Conservation (phyloP, 2,113 vertebrate species). For the Cariama cristata region DNA sequence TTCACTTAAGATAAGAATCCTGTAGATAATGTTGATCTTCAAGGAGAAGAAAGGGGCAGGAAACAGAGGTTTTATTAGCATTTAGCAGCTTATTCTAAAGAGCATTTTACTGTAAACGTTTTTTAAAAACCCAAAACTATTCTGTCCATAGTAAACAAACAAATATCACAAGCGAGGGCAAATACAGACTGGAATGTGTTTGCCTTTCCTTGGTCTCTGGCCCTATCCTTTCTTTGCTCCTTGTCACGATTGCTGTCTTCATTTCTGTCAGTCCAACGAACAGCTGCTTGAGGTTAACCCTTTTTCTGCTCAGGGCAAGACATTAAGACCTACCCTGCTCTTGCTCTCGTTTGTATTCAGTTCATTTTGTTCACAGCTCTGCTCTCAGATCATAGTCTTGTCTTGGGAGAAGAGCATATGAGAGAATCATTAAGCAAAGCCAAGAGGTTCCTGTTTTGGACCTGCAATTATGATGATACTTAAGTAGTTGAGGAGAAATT, state of each 20-base stretch:
- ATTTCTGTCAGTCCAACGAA: neutral
- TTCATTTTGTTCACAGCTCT: neutral
- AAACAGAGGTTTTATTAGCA: slow-evolving; percentile 37
- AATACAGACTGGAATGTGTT: neutral
- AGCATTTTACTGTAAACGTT: slow-evolving; percentile 55
- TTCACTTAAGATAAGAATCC: slow-evolving; percentile 62
- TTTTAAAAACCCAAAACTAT: neutral
- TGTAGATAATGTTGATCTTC: slow-evolving; percentile 56
- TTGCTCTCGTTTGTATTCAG: neutral
- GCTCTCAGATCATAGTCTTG: neutral
- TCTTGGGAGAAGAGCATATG: neutral
- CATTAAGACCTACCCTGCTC: neutral
- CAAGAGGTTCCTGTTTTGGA: slow-evolving; percentile 28
- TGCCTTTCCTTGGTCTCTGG: neutral
- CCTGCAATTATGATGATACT: neutral
- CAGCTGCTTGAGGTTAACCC: neutral
- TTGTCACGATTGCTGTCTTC: neutral
- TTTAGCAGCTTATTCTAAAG: slow-evolving; percentile 49
- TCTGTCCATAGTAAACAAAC: neutral
- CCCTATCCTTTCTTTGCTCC: neutral
- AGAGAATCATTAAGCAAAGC: slow-evolving; percentile 19
- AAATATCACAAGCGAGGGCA: neutral
- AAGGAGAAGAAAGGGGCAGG: neutral
- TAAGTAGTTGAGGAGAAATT: slow-evolving; percentile 16
- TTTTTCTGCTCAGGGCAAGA: neutral